Evolutionary conservation across 2,888 invertebrate species (phyloP).

Genomic region (Agelastica alni): DNA sequence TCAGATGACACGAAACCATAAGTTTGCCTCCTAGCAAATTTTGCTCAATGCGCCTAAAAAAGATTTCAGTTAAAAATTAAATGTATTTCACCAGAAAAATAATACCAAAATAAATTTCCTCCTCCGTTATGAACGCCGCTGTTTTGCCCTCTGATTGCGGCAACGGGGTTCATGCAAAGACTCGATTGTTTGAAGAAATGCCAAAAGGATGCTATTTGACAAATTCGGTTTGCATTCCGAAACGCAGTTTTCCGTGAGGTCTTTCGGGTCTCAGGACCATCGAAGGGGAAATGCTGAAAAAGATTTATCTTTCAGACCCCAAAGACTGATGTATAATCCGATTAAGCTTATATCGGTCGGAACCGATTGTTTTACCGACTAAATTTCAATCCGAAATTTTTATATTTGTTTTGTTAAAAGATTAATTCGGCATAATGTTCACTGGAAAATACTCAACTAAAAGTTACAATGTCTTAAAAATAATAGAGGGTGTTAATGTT

Average conservation of each 20-base stretch:
- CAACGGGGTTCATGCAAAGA: constrained; percentile 41
- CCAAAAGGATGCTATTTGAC: constrained; percentile 52
- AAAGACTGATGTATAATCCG: constrained; percentile 15
- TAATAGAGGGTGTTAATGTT: too few species aligned
- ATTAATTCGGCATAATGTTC: too few species aligned
- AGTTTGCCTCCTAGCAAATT: too few species aligned
- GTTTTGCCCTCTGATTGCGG: constrained; percentile 29
- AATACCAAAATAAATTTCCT: neutral
- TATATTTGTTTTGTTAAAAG: too few species aligned
- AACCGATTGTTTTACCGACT: constrained; percentile 13
- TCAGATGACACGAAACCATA: too few species aligned
- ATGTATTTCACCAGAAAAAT: too few species aligned
- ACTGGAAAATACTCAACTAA: too few species aligned
- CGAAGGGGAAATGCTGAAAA: constrained; percentile 13
- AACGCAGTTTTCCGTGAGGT: constrained; percentile 51
- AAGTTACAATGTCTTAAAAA: too few species aligned
- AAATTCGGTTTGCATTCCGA: constrained; percentile 57
- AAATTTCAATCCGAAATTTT: too few species aligned
- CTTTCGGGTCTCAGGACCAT: constrained; percentile 7
- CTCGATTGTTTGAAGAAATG: constrained; percentile 50
- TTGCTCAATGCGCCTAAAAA: too few species aligned
- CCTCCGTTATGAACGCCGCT: constrained; percentile 5
- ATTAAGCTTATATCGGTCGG: constrained; percentile 14
- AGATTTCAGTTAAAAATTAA: too few species aligned
- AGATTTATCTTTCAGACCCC: constrained; percentile 19